phyloP scores from a whole-genome alignment of 2,888 invertebrate genomes.

The Sicus ferrugineus region DNA sequence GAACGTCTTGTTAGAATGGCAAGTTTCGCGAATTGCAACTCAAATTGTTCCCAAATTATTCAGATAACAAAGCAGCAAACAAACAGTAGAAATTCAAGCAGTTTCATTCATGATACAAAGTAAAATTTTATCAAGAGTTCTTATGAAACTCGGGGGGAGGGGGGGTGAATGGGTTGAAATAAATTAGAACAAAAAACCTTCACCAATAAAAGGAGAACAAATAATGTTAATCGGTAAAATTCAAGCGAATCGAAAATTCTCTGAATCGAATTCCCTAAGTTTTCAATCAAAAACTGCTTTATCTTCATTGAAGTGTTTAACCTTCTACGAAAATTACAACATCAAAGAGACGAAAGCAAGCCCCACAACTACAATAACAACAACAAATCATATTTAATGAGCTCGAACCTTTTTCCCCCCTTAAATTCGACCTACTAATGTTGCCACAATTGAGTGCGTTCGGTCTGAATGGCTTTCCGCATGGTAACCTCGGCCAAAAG shows the following conservation, averaged over 20 bases:
- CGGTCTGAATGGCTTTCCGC: constrained; percentile 9
- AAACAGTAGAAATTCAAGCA: neutral
- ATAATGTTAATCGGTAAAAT: neutral
- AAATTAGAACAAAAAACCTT: neutral
- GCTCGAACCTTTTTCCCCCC: neutral
- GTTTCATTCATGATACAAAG: neutral
- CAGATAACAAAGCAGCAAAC: neutral
- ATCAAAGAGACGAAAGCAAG: neutral
- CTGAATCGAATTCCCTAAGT: no score
- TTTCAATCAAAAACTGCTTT: no score
- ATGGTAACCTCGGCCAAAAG: neutral
- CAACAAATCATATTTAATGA: constrained; percentile 3
- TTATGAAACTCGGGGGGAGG: no score
- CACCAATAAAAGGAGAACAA: neutral
- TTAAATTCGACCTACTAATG: neutral
- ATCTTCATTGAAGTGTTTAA: neutral
- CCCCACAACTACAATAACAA: no score
- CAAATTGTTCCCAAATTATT: neutral
- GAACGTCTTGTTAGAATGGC: neutral
- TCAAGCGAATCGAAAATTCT: no score
- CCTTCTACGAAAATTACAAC: neutral
- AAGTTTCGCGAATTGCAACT: neutral
- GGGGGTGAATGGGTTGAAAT: no score
- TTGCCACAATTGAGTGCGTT: constrained; percentile 16
- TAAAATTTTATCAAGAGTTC: no score